Base-by-base conservation (phyloP, 2,797 vertebrate genomes). In the Spinus pinus region DNA sequence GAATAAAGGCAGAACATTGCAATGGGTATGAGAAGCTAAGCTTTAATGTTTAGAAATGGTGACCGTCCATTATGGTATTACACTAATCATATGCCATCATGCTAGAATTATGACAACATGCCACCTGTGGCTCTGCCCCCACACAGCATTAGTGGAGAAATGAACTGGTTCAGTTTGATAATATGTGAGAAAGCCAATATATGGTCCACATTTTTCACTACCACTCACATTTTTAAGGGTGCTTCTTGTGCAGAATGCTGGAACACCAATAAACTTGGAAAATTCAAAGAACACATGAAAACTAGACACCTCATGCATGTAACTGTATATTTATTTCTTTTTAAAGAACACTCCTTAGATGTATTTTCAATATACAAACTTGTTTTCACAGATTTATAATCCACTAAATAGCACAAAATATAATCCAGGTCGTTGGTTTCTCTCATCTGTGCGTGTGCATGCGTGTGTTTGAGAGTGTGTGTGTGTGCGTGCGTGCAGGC, bases 291-390 rank as follows among this genome's bases (percentile, higher is more conserved):
- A 97, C 95, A 97, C 96, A 97, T 97, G 96, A 95, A 97, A 98
- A 98, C 93, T 98, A 97, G 97, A 97, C 97, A 97, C 96, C 97
- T 98, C 96, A 80, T 97, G 96, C 97, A 98, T 97, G 97, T 98
- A 98, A 98, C 97, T 98, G 98, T 98, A 98, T 99, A 98, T 98
- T 99, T 98, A 99, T 99, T 99, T 99, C 99, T 99, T 99, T 99
- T 98, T 99, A 99, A 99, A 99, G 99, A 99, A 99, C 98, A 99
- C 99, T 99, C 98, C 98, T 98, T 98, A 98, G 97, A 98, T 98
- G 98, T 98, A 98, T 97, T 98, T 98, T 98, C 98, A 98, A 95
- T 98, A 98, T 98, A 98, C 98, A 99, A 98, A 98, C 98, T 98
- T 97, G 97, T 97, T 99, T 98, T 98, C 98, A 99, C 98, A 99